Base-by-base conservation (phyloP, 23 tunicate species). In the Ascidia mentula region DNA sequence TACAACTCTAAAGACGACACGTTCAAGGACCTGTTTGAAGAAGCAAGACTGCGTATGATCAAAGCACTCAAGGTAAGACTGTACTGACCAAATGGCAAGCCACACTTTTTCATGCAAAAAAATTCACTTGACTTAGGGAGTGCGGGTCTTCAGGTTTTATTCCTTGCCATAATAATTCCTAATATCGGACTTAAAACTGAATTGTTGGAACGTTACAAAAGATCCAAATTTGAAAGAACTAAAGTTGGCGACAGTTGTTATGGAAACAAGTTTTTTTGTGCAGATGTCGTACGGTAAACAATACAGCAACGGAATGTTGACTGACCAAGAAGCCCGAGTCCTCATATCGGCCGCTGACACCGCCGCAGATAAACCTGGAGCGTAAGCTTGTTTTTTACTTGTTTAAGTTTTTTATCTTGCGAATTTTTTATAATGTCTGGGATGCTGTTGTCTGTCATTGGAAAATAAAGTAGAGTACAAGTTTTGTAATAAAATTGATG, bases 241-340 rank as follows among this genome's bases (percentile, higher is more conserved):
- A n/a, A n/a, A n/a, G n/a, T n/a, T n/a, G n/a, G n/a, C n/a, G n/a
- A n/a, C n/a, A n/a, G n/a, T n/a, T n/a, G n/a, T n/a, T n/a, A n/a
- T n/a, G n/a, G n/a, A n/a, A n/a, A n/a, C n/a, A n/a, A n/a, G 53
- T 35, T 33, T 31, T 33, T 26, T 34, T 12, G 12, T 36, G 24
- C 40, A 92, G 98, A 84, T 93, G 93, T 84, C 92, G 18, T 93
- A 88, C 70, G 87, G 88, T 35, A 93, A 88, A 40, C 92, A 93
- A 40, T 88, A 80, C 81, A 84, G 81, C 61, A 82, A 81, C 38
- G 98, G 98, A 0, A 74, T 93, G 81, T 74, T 93, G 36, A 73
- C 77, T 20, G 93, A 93, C 69, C 87, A 88, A 81, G 98, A 93
- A 72, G 93, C 98, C 6, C 75, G 94, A 12, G 87, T 88, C 26